A percentile compares a stretch with the other conserved stretches of the same genome.
Conservation (phyloP, 2,797 vertebrate genomes). For the Chaunax sp. region DNA sequence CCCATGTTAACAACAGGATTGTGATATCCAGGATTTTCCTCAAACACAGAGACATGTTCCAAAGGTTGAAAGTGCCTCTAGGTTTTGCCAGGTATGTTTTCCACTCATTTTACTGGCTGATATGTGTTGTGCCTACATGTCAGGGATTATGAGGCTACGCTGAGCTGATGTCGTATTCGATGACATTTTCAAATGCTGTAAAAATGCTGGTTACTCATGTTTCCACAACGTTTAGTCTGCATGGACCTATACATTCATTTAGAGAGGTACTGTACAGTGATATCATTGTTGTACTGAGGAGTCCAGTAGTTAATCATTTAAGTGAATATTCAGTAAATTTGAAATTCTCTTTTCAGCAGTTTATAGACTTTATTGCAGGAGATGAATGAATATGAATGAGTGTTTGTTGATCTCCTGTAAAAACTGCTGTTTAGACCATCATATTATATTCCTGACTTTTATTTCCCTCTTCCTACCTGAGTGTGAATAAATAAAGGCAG, state of each 20-base stretch:
- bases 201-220: background rate
- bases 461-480: too few species aligned
- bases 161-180: conserved; percentile 6
- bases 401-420: background rate
- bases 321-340: background rate
- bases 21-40: conserved; percentile 16
- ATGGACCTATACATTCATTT: background rate
- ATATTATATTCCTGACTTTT: too few species aligned
- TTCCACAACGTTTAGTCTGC: background rate
- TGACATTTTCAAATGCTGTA: background rate
- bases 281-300: too few species aligned
- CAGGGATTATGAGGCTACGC: background rate
- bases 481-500: too few species aligned
- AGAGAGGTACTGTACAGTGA: background rate
- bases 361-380: background rate
- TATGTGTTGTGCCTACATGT: background rate
- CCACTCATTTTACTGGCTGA: conserved; percentile 11
- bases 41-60: conserved; percentile 58
- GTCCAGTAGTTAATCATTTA: background rate
- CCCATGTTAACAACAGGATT: conserved; percentile 19
- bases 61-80: conserved; percentile 68
- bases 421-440: background rate
- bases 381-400: background rate
- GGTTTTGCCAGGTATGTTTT: conserved; percentile 71
- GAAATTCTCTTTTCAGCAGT: background rate